Percentiles rank a stretch among this genome's conserved stretches.
Conservation (phyloP, 37 sponge, comb jelly and placozoan genomes). For the Halisarca cf. caerulea region DNA sequence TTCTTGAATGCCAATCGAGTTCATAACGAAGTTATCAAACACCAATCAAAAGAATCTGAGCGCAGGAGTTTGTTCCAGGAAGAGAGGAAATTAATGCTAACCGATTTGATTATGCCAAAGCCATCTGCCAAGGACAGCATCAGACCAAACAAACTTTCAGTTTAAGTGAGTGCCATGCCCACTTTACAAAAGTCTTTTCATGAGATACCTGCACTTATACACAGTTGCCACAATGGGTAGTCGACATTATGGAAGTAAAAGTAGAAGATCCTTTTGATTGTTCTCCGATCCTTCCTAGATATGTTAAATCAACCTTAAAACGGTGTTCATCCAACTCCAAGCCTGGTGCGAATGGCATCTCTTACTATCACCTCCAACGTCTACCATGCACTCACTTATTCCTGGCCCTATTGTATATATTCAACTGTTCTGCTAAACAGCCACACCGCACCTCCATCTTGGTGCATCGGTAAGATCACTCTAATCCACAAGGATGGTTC, state of each 20-base stretch:
- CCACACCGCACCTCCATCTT: neutral
- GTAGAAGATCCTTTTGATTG: too few relatives aligned
- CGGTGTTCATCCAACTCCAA: neutral
- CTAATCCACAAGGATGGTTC: constrained; percentile 7
- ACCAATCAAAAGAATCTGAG: neutral
- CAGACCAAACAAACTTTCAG: too few relatives aligned
- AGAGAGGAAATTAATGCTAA: constrained; percentile 4
- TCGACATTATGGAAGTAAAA: neutral
- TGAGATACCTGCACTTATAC: neutral
- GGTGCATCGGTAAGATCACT: constrained; percentile 10
- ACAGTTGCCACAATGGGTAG: neutral
- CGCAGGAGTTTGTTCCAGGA: neutral
- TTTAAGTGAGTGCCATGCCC: too few relatives aligned
- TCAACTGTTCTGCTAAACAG: neutral
- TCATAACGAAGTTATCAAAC: neutral
- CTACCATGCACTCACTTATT: neutral
- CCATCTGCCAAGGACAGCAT: too few relatives aligned
- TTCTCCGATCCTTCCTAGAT: neutral
- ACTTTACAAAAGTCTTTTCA: neutral
- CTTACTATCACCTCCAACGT: neutral
- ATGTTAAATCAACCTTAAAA: neutral
- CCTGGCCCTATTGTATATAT: constrained; percentile 6
- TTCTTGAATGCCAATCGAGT: neutral
- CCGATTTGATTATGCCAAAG: too few relatives aligned
- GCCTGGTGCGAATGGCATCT: neutral